A percentile compares a stretch with the other conserved stretches of the same genome.
These are phyloP conservation scores for Bombycilla garrulus DNA, from an alignment of 2,113 vertebrate species.

Conservation along the genomic window DNA sequence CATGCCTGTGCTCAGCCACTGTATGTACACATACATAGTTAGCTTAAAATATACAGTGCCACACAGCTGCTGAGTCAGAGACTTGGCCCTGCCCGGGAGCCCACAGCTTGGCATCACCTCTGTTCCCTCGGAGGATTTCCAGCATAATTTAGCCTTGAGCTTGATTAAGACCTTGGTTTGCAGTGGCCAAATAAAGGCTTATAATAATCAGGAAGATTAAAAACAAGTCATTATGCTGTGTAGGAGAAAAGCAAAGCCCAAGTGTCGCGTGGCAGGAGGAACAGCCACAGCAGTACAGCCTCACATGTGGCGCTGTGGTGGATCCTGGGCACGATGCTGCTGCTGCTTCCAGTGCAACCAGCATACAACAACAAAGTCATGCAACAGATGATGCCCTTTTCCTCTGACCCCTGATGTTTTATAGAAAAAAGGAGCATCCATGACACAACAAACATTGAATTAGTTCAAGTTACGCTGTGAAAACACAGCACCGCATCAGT, in stretches of 20 bases:
- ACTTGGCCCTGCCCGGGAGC: not conserved
- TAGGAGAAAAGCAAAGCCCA: not conserved
- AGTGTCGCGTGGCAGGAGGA: not conserved
- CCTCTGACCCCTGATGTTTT: not conserved
- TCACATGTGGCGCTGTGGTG: rapidly evolving
- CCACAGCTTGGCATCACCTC: not conserved
- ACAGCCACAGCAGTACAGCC: rapidly evolving
- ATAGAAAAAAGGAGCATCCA: not conserved
- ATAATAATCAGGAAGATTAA: not conserved
- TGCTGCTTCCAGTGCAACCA: not conserved
- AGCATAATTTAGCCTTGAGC: not conserved
- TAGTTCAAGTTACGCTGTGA: not conserved
- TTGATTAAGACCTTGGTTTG: conserved; percentile 19
- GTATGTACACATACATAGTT: not conserved
- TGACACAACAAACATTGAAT: not conserved
- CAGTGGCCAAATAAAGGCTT: not conserved
- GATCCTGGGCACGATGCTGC: not conserved
- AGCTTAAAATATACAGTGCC: not conserved
- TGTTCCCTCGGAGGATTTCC: not conserved
- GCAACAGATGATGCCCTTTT: not conserved
- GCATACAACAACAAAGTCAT: not conserved
- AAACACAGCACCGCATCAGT: not conserved
- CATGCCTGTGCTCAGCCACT: not conserved
- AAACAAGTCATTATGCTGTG: not conserved
- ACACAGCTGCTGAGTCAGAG: conserved; percentile 10